Evolutionary conservation across 2,797 vertebrate species (phyloP), one percentile per base, ranked within the genome.

Genomic region (Triplophysa yarkandensis): DNA sequence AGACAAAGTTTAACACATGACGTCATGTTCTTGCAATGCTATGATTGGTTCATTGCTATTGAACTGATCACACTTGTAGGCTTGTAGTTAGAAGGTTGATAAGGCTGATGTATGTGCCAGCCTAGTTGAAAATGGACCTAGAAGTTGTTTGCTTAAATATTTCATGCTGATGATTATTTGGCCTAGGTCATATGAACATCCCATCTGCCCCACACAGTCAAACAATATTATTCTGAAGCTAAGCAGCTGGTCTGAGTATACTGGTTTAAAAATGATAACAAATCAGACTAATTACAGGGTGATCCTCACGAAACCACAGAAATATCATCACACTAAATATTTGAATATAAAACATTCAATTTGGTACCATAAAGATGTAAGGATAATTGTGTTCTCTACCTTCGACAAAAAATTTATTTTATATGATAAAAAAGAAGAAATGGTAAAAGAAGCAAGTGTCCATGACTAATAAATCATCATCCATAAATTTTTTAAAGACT

Each of bases 111-210:
- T 65, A 3, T 23, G 19, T 50, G 19, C n/a, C 46, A 50, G 46
- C 19, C 8, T 30, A 67, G 43, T 50, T 19, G 55, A 5, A 66
- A 60, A 6, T 14, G 27, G 70, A 32, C 25, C 52, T 43, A 48
- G 16, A 23, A 48, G 27, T 69, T 39, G 57, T 68, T 73, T 74
- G 64, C 34, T 68, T 78, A 55, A 73, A 73, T 78, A 73, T 78
- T 78, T 72, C 28, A 78, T 78, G 70, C 44, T 78, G 44, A n/a
- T 10, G 36, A 39, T 74, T 41, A 58, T 72, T 71, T 60, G 68
- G 68, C 54, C 43, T 32, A 10, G 43, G 62, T 72, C 27, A 28
- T 72, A 30, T 72, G 63, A 68, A 27, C 32, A 60, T 32, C 44
- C 76, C 76, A 77, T 77, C 76, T 73, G 76, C 69, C 55, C 60